phyloP scores from a whole-genome alignment of 2,888 invertebrate species.

The Brachycybe producta region DNA sequence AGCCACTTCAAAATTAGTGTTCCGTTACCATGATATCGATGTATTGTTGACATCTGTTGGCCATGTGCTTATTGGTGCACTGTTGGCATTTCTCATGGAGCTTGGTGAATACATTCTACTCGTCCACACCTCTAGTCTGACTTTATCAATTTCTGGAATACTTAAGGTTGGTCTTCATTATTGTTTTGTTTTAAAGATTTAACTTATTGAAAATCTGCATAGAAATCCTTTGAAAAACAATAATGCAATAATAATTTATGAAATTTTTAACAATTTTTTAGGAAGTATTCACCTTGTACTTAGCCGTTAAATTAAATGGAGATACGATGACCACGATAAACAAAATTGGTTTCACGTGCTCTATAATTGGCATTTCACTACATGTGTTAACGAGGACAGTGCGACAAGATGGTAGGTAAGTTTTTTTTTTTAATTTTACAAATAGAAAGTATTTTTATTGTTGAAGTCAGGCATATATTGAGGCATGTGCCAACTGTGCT shows the following conservation, averaged over 20 bases:
- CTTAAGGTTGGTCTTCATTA: too few species aligned
- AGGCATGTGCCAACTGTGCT: too few species aligned
- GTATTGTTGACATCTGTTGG: slow-evolving; percentile 33
- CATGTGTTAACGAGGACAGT: slow-evolving; percentile 45
- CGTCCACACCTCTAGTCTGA: slow-evolving; percentile 86
- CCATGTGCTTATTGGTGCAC: slow-evolving; percentile 59
- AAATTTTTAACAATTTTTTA: slow-evolving; percentile 33
- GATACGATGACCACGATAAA: slow-evolving; percentile 73
- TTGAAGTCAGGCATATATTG: too few species aligned
- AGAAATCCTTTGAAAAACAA: slow-evolving; percentile 4
- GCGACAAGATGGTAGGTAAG: slow-evolving; percentile 14
- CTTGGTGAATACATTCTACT: slow-evolving; percentile 86
- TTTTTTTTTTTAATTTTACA: too few species aligned
- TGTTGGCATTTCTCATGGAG: slow-evolving; percentile 88
- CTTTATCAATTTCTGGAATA: slow-evolving; percentile 87
- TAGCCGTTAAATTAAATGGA: slow-evolving; percentile 76
- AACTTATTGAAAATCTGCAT: slow-evolving; percentile 11
- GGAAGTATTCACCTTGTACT: slow-evolving; percentile 82
- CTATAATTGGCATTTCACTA: slow-evolving; percentile 71
- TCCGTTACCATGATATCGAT: slow-evolving; percentile 35
- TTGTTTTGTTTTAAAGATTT: slow-evolving; percentile 24
- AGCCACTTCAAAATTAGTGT: slow-evolving; percentile 38
- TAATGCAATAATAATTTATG: slow-evolving; percentile 12
- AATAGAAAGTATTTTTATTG: too few species aligned
- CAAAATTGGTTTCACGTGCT: slow-evolving; percentile 68